Evolutionary conservation across 1,140 invertebrate species (phyloP).

Genomic region (Trichomalopsis sarcophagae): DNA sequence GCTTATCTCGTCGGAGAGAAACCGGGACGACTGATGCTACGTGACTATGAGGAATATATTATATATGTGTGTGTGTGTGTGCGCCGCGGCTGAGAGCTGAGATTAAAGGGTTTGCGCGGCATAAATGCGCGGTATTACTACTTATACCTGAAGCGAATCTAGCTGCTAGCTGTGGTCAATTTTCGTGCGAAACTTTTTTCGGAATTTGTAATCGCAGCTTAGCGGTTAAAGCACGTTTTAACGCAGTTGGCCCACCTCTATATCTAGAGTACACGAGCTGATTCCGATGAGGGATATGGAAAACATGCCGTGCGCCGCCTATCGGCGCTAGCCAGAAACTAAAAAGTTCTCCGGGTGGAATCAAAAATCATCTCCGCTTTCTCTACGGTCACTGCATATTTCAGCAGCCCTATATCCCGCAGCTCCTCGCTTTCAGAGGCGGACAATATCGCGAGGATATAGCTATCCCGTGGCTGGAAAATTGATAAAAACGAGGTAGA

Average conservation of each 20-base stretch:
- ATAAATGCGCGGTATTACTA: too few relatives aligned
- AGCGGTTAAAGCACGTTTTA: too few relatives aligned
- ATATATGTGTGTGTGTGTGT: not conserved
- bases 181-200: not conserved
- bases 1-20: conserved; percentile 1
- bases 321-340: too few relatives aligned
- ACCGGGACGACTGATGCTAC: not conserved
- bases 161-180: not conserved
- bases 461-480: not conserved
- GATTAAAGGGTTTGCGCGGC: not conserved
- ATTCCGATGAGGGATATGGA: too few relatives aligned
- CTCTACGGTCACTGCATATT: not conserved
- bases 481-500: not conserved
- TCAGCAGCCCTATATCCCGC: not conserved
- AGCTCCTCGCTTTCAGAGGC: too few relatives aligned
- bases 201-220: not conserved
- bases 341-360: not conserved
- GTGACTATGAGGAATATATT: conserved; percentile 7
- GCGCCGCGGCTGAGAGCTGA: not conserved
- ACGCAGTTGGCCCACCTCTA: too few relatives aligned
- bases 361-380: not conserved
- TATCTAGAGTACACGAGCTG: too few relatives aligned
- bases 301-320: too few relatives aligned
- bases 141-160: too few relatives aligned
- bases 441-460: not conserved